A percentile compares a stretch with the other conserved stretches of the same genome.
Evolutionary conservation across 2,888 invertebrate species (phyloP).

Genomic region (Agrilus cyanescens): DNA sequence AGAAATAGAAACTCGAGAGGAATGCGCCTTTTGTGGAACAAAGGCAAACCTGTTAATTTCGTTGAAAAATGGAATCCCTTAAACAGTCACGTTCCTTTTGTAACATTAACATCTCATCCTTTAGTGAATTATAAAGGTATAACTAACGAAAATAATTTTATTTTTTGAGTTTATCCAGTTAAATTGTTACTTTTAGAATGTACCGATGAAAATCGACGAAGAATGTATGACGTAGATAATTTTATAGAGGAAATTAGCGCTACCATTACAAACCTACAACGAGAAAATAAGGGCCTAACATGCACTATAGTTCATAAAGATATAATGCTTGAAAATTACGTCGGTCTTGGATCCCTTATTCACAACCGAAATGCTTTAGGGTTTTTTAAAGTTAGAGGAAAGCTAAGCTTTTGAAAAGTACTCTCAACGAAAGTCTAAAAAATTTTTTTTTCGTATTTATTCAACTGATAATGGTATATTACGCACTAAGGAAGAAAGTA

Average conservation of each 20-base stretch:
- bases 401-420: slow-evolving; percentile 62
- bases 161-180: not conserved
- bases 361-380: slow-evolving; percentile 76
- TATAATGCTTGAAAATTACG: slow-evolving; percentile 69
- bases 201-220: slow-evolving; percentile 24
- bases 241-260: slow-evolving; percentile 46
- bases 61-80: slow-evolving; percentile 79
- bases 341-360: slow-evolving; percentile 65
- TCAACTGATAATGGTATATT: too few species aligned
- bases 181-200: slow-evolving; percentile 22
- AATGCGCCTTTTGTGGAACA: slow-evolving; percentile 67
- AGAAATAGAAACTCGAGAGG: slow-evolving; percentile 65
- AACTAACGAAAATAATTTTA: not conserved
- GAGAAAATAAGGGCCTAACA: slow-evolving; percentile 26
- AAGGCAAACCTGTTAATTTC: slow-evolving; percentile 53
- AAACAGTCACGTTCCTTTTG: slow-evolving; percentile 63
- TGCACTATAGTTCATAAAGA: slow-evolving; percentile 52
- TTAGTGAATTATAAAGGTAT: slow-evolving; percentile 61
- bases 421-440: not conserved
- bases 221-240: slow-evolving; percentile 47
- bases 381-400: slow-evolving; percentile 77
- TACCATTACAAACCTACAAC: slow-evolving; percentile 38
- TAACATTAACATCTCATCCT: slow-evolving; percentile 72
- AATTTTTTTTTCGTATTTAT: too few species aligned
- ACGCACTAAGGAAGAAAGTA: too few species aligned